Base-by-base conservation (phyloP, 2,888 invertebrate genomes). In the Ariolimax columbianus region DNA sequence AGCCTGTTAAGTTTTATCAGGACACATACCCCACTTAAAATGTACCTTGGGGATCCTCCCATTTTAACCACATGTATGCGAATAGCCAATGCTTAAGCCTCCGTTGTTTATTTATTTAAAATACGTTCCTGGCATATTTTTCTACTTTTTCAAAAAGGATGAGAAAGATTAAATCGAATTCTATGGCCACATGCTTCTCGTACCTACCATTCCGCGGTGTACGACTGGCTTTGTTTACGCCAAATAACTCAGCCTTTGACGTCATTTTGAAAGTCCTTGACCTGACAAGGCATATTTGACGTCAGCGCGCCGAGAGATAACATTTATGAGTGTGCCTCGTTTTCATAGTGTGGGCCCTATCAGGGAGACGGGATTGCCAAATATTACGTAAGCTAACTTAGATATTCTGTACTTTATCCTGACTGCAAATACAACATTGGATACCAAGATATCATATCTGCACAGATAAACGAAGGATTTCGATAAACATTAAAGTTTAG, bases 191-290 rank as follows among this genome's bases (percentile, higher is more conserved):
- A 51, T 33, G 36, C 33, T 77, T 47, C 51, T 55, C 55, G 51
- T 36, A 36, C 33, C 33, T 33, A 26, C 55, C 77, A 77, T 77
- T 40, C 59, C 77, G n/a, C 26, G 40, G 17, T 38, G 63, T 38
- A 78, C 63, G 11, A 77, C n/a, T 47, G 55, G 55, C 36, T 78
- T 78, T 78, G 77, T 78, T 78, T 78, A 78, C 77, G 59, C 77
- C 77, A 78, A 78, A 63, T 78, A 63, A 78, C n/a, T 43, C 59
- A 19, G 59, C 63, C 59, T 78, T 78, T 78, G 77, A 78, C 77
- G 77, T 78, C 77, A 78, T 78, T 78, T 78, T 63, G 63, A 63
- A 78, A 78, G 36, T 40, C 77, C 77, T 59, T 78, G 77, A 78
- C 77, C 59, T 38, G 23, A 55, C 38, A 2, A 23, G n/a, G 59